phyloP scores from a whole-genome alignment of 1,140 invertebrate genomes.

The Cataglyphis hispanica region DNA sequence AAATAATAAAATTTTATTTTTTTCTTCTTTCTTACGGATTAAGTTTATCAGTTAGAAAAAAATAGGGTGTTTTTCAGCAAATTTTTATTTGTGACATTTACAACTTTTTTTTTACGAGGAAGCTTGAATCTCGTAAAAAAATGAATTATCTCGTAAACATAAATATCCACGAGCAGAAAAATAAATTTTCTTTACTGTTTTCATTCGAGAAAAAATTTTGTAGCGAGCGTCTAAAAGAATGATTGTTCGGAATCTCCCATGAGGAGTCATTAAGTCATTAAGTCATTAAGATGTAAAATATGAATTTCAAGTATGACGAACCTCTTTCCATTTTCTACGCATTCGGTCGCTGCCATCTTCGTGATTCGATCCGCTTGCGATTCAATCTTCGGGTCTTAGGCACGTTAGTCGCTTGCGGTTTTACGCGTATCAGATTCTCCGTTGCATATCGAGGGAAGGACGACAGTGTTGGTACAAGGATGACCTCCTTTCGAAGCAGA shows the following conservation, averaged over 20 bases:
- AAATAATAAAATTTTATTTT: neutral
- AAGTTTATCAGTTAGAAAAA: neutral
- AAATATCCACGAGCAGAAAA: neutral
- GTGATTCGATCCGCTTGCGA: neutral
- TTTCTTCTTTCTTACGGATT: neutral
- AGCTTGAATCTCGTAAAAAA: neutral
- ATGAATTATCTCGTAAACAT: neutral
- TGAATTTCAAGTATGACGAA: neutral
- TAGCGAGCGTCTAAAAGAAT: neutral
- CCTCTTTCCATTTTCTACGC: slow-evolving; percentile 32
- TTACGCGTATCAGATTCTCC: neutral
- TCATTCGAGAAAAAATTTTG: neutral
- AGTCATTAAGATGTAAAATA: neutral
- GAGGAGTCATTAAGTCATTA: too few relatives aligned
- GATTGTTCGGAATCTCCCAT: neutral
- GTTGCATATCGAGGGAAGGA: slow-evolving; percentile 13
- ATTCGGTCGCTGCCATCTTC: slow-evolving; percentile 24
- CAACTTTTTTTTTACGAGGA: neutral
- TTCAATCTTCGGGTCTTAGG: neutral
- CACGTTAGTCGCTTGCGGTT: neutral
- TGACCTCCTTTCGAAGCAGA: slow-evolving; percentile 9
- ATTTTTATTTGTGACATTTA: neutral
- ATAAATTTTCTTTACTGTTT: neutral
- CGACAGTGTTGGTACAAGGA: neutral
- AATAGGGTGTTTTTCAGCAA: neutral